These are phyloP conservation scores for Otis tarda DNA, from an alignment of 2,113 vertebrate genomes.

Conservation along the genomic window DNA sequence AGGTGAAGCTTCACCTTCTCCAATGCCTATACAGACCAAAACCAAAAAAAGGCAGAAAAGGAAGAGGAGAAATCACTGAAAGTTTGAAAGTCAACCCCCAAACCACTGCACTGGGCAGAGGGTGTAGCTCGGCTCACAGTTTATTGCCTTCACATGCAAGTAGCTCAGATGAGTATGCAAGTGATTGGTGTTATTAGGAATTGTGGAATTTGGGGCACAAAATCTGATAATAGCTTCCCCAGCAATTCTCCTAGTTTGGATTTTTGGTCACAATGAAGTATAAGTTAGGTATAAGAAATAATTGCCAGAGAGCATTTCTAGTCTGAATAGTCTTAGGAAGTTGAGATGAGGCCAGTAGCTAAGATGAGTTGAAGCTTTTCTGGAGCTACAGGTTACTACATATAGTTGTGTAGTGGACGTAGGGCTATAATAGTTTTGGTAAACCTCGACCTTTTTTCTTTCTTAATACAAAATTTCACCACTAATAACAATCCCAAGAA, in stretches of 20 bases:
- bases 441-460: not conserved
- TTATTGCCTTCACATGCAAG: not conserved
- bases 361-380: not conserved
- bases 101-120: not conserved
- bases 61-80: not conserved
- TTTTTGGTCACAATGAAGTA: not conserved
- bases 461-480: not conserved
- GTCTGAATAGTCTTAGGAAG: not conserved
- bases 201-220: not conserved
- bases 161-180: not conserved
- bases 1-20: not conserved
- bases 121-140: not conserved
- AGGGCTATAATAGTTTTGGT: not conserved
- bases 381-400: not conserved
- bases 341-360: not conserved
- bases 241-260: not conserved
- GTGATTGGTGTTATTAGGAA: not conserved
- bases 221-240: not conserved
- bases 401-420: accelerated
- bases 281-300: not conserved
- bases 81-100: not conserved
- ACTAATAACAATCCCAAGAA: not conserved
- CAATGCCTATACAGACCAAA: not conserved
- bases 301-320: not conserved
- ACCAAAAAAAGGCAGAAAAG: not conserved